Base-by-base conservation (phyloP, 2,888 invertebrate species). In the Drosophila eohydei region DNA sequence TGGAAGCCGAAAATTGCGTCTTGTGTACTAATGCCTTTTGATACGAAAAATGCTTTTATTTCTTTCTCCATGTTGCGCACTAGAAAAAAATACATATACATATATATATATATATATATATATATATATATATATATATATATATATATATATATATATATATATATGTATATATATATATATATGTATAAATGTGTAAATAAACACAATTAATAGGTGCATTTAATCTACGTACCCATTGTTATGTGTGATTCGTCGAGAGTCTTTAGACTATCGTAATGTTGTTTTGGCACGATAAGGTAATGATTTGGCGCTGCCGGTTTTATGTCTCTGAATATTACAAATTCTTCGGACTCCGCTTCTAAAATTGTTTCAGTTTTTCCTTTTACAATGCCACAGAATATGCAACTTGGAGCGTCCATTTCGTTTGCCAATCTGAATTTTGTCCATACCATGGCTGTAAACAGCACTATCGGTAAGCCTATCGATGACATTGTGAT, bases 221-320 rank as follows among this genome's bases (percentile, higher is more conserved):
- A 28, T 30, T 43, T 63, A 32, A 68, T 71, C 61, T 57, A 91
- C 95, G 94, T 93, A 97, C 98, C 94, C 91, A 96, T 92, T 75
- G 94, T 93, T 92, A 95, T 95, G 93, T 98, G 95, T 26, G 94
- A 93, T 8, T 93, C 87, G 40, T 93, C 94, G 38, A 98, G 93
- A n/a, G 91, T 91, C 91, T 96, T 97, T 0, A 95, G 95, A 93
- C 96, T 96, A 28, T 94, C 94, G 66, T 97, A 95, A 91, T 98
- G 98, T 46, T 93, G 93, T 90, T 95, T 96, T 0, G 97, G 95
- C 38, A 97, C 94, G 16, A 97, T 95, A 70, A 98, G 93, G 88
- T 95, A 95, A 91, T 98, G 98, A 92, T 95, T 95, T 14, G 94
- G 94, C 0, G 97, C 94, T 0, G 96, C 97, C 4, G 98, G 98